Evolutionary conservation across 1,140 invertebrate species (phyloP), one percentile per base, ranked within the genome.

Genomic region (Scaptomyza pallida): DNA sequence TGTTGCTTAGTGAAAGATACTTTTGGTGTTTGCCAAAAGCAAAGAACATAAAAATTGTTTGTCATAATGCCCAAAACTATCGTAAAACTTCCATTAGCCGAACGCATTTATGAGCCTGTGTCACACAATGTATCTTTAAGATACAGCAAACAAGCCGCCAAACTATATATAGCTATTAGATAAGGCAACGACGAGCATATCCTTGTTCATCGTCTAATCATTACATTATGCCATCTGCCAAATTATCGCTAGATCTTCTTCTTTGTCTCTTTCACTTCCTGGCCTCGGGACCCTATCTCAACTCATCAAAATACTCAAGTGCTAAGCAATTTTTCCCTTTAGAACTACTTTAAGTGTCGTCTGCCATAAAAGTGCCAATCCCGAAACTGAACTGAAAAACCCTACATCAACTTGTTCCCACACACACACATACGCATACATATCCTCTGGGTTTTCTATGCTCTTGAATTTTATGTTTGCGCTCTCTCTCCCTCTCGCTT

Each of bases 31-130:
- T 57, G 23, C 15, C 21, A 16, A 15, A 26, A 3, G 23, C 15
- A 15, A 16, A 15, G 16, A 3, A 13, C 73, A 86, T 88, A 81
- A 86, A 81, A 86, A 75, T 78, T 78, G 82, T 71, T 83, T 73
- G 56, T 60, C 63, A 72, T 68, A 54, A 68, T 61, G 64, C 47
- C 56, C 50, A 77, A n/a, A n/a, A 85, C 82, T 85, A 81, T 86
- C 82, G 68, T 86, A 86, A 86, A 86, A 88, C 45, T 69, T 86
- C 81, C 82, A 86, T 86, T 86, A 86, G 81, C 48, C 44, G 50
- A 35, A 50, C 44, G 55, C 55, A 45, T 26, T 51, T 60, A 30
- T 52, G 13, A 35, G 48, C 12, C 17, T 52, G 19, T 13, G 30
- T 19, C 9, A n/a, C n/a, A n/a, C n/a, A 52, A 70, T 70, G 76